Evolutionary conservation across 2,113 vertebrate genomes (phyloP).

Genomic region (Carassius auratus): DNA sequence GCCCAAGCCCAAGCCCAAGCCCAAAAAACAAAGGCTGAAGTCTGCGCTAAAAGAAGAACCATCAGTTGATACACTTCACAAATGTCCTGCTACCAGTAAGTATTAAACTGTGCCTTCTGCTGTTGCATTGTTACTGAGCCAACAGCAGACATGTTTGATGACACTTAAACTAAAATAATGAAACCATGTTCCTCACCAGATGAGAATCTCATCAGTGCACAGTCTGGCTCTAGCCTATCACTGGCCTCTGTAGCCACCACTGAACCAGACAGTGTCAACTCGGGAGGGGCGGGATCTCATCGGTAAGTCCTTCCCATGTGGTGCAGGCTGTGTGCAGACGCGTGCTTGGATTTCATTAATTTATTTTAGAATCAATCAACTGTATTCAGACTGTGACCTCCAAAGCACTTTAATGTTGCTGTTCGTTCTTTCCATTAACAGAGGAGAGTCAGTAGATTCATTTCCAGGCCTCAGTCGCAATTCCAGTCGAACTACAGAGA

Average conservation of each 20-base stretch:
- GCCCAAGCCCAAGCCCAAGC: slow-evolving; percentile 71
- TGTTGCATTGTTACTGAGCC: neutral
- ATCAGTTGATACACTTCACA: slow-evolving; percentile 79
- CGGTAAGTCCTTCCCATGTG: slow-evolving; percentile 67
- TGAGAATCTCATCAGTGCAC: slow-evolving; percentile 83
- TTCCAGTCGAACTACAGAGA: slow-evolving; percentile 81
- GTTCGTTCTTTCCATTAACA: slow-evolving; percentile 53
- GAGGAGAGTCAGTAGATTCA: slow-evolving; percentile 84
- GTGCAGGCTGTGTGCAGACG: neutral
- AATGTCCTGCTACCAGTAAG: slow-evolving; percentile 87
- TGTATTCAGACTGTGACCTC: slow-evolving; percentile 26
- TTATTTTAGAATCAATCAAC: slow-evolving; percentile 7
- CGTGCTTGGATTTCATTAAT: slow-evolving; percentile 18
- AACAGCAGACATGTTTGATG: neutral
- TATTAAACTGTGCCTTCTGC: neutral
- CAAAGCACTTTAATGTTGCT: neutral
- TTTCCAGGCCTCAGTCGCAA: slow-evolving; percentile 82
- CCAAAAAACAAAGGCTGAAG: slow-evolving; percentile 87
- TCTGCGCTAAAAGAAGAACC: slow-evolving; percentile 88
- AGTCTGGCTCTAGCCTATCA: slow-evolving; percentile 86
- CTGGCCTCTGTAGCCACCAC: slow-evolving; percentile 83
- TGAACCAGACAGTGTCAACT: slow-evolving; percentile 83
- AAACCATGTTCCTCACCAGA: slow-evolving; percentile 65
- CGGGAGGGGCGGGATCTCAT: slow-evolving; percentile 79
- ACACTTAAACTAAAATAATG: neutral